These are phyloP conservation scores for Acanthococcus lagerstroemiae DNA, from an alignment of 2,888 invertebrate genomes.

Conservation along the genomic window DNA sequence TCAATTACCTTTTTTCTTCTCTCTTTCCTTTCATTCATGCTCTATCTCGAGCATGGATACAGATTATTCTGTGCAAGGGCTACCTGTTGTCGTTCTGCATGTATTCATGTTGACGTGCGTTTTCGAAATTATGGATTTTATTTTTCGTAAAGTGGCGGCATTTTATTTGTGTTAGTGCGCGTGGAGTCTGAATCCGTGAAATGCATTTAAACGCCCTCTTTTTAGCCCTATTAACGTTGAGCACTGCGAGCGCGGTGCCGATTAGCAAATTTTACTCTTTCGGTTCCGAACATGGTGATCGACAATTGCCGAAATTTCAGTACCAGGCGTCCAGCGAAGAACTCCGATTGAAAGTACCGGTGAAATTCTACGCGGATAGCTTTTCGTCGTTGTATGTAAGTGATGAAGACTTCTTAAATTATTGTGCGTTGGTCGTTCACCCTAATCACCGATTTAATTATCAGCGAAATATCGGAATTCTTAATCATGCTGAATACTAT, in stretches of 20 bases:
- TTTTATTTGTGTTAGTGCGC: background rate
- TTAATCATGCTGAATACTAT: too few species aligned
- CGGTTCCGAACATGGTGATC: slow-evolving; percentile 48
- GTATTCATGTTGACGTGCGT: background rate
- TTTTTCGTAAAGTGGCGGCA: background rate
- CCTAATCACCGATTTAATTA: too few species aligned
- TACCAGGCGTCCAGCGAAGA: slow-evolving; percentile 58
- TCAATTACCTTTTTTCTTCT: slow-evolving; percentile 1
- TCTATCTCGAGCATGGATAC: background rate
- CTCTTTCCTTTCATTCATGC: background rate
- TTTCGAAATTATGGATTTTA: background rate
- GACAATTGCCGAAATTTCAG: slow-evolving; percentile 42
- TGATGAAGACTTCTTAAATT: slow-evolving; percentile 42
- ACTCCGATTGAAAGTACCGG: slow-evolving; percentile 56
- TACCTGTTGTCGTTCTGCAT: slow-evolving; percentile 1
- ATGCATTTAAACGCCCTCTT: too few species aligned
- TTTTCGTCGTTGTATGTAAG: slow-evolving; percentile 76
- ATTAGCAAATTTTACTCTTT: slow-evolving; percentile 52
- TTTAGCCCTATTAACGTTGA: too few species aligned
- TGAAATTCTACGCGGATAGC: slow-evolving; percentile 65
- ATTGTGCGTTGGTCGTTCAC: too few species aligned
- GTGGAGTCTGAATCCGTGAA: too few species aligned
- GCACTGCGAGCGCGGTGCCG: slow-evolving; percentile 44
- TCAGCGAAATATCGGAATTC: background rate
- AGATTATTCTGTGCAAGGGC: background rate